Base-by-base conservation (phyloP, 2,113 vertebrate species). In the Oncorhynchus masou region DNA sequence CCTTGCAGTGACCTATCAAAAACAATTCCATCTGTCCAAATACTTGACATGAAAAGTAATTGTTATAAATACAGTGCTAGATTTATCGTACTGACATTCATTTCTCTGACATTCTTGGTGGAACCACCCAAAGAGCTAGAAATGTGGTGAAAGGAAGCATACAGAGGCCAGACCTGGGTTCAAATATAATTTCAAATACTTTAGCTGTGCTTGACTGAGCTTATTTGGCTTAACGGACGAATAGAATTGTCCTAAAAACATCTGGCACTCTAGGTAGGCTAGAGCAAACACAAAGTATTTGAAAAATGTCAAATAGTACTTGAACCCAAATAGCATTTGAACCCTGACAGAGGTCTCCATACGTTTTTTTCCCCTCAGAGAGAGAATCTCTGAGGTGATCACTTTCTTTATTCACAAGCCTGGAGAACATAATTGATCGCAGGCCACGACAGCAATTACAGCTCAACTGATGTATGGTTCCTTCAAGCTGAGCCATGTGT, bases 381-480 rank as follows among this genome's bases (percentile, higher is more conserved):
- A n/a, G 29, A 19, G n/a, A 75, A 79, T 79, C 75, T 45, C 51
- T 54, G 51, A 54, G 49, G 78, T 74, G 76, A 79, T 79, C 64
- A 77, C 73, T 74, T 78, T 74, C 73, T 83, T 86, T 73, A 71
- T 82, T 79, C 72, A 68, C 73, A 74, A 75, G 51, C 80, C 81
- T 73, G 48, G 64, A 77, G 72, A 62, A 86, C 81, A 84, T 92
- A 92, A 93, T 90, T 88, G 88, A 91, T 88, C 76, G 79, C 91
- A 92, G 93, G 83, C 83, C 45, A 48, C 73, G 71, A 75, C 84
- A 70, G 74, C 78, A 92, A 90, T 90, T 91, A 88, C 81, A 79
- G 62, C 76, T 45, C 77, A 68, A 70, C 76, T 81, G 75, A 84
- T 81, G 73, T 84, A 68, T 65, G 64, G 77, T 74, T 71, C 73